Evolutionary conservation across 2,888 invertebrate genomes (phyloP), one percentile per base, ranked within the genome.

Genomic region (Euplagia quadripunctaria): DNA sequence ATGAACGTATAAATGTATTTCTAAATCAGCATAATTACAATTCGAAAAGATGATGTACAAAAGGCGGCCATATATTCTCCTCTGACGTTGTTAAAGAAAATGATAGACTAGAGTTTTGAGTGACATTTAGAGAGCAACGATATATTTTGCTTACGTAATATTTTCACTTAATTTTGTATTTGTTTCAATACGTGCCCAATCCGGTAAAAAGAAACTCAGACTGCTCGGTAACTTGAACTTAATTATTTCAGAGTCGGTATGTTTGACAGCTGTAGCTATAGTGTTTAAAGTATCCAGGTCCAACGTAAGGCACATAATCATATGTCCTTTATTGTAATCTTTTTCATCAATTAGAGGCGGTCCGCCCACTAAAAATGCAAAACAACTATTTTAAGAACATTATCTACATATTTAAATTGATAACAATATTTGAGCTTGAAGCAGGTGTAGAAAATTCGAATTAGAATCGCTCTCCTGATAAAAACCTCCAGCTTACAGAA

Each of bases 221-320:
- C 31, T 31, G 8, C 64, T 52, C 4, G 94, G 92, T 69, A 92
- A 76, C 31, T 74, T 82, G 1, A 88, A 41, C 8, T 79, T 76
- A 11, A 76, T 77, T 73, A 92, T 80, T 17, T 81, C 75, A 0
- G 91, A 86, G 4, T 80, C 73, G 0, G 85, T 77, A 4, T 83
- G 78, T 61, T 76, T 83, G 1, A 93, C 64, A 4, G 82, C 71
- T 3, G 70, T 49, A 1, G 87, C 88, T 41, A 93, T 68, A 0
- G 74, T 69, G 74, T 93, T 91, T 17, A 92, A 31, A 0, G 87
- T 86, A 0, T 70, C 8, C 66, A 91, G 66, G 52, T 89, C 86
- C 46, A 92, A 67, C 1, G 90, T 84, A 8, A 94, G 11, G 68
- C 94, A 94, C 79, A 86, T 79, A 0, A 94, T 63, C 41, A 93